Evolutionary conservation across 2,113 vertebrate genomes (phyloP).

Genomic region (Aptenodytes forsteri): DNA sequence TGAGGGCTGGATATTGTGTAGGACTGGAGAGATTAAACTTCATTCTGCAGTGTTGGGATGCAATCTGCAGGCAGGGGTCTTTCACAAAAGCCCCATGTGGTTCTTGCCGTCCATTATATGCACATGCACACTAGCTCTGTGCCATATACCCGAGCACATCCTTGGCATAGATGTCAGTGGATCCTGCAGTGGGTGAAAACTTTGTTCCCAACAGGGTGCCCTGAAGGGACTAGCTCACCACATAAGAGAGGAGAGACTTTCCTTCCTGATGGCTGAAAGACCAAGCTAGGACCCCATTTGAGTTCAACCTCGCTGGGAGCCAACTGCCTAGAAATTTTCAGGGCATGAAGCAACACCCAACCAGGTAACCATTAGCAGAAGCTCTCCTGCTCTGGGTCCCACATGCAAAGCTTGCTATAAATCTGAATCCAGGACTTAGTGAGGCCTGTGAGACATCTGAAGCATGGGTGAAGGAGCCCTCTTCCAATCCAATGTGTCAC

Average conservation of each 20-base stretch:
- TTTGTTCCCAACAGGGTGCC: neutral
- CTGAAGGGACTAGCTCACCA: neutral
- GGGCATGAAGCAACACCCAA: neutral
- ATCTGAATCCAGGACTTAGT: neutral
- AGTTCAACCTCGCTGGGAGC: neutral
- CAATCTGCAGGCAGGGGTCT: neutral
- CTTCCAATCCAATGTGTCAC: neutral
- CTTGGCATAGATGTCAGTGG: neutral
- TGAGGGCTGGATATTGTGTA: neutral
- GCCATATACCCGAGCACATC: neutral
- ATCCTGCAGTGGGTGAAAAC: neutral
- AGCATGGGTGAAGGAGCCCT: neutral
- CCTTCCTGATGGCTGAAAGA: neutral
- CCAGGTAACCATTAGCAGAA: neutral
- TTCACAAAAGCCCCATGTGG: neutral
- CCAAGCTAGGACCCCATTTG: neutral
- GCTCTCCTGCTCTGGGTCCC: neutral
- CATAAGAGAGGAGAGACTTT: neutral
- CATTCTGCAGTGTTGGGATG: neutral
- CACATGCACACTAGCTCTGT: no score
- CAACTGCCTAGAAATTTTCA: neutral
- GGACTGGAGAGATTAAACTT: neutral
- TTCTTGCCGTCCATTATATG: neutral
- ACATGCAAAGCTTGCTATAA: neutral
- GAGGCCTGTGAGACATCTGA: neutral